phyloP scores from a whole-genome alignment of 2,797 vertebrate species.

The Acanthopagrus latus region DNA sequence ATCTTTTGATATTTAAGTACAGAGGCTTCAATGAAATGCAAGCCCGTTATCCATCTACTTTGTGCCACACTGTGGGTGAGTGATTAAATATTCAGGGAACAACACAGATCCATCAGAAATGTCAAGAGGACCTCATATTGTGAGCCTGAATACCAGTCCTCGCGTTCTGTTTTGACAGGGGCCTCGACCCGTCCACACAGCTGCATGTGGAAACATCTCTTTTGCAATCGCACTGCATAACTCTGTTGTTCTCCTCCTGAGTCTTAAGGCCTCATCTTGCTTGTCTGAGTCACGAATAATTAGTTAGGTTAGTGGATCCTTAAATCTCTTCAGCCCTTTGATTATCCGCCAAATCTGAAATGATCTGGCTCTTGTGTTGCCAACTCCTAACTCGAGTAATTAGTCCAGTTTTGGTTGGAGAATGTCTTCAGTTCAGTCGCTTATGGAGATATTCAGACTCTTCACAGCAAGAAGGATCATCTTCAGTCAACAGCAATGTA shows the following conservation, averaged over 20 bases:
- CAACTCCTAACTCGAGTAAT: conserved; percentile 50
- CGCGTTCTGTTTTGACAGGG: conserved; percentile 45
- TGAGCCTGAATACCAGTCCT: conserved; percentile 57
- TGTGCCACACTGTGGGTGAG: conserved; percentile 36
- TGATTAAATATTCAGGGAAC: conserved; percentile 63
- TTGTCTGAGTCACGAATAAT: conserved; percentile 58
- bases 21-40: conserved; percentile 35
- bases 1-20: conserved; percentile 34
- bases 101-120: conserved; percentile 66
- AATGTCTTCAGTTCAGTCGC: conserved; percentile 11
- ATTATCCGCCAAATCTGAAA: conserved; percentile 59
- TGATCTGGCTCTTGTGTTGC: conserved; percentile 38
- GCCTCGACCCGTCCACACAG: conserved; percentile 57
- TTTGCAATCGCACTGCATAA: conserved; percentile 48
- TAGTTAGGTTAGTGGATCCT: conserved; percentile 34
- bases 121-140: conserved; percentile 65
- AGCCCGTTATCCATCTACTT: conserved; percentile 33
- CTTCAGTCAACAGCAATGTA: neutral
- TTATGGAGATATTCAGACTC: conserved; percentile 13
- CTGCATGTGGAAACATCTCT: conserved; percentile 60
- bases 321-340: conserved; percentile 56
- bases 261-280: conserved; percentile 27
- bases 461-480: neutral
- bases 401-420: conserved; percentile 32
- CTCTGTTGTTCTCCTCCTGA: conserved; percentile 35